Conservation (phyloP, 1,140 invertebrate species). For the Heliconius nattereri region DNA sequence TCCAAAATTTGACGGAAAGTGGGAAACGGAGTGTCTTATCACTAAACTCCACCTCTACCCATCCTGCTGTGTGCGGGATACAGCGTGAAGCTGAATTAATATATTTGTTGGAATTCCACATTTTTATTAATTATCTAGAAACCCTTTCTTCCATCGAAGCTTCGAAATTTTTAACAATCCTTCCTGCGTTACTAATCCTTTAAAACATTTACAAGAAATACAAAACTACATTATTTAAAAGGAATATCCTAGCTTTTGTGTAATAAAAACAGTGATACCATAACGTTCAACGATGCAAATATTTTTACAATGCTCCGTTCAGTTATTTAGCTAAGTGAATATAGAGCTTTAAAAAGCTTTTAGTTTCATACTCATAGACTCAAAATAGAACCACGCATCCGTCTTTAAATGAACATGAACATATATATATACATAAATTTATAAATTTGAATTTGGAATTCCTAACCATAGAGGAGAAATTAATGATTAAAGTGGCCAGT, state of each 20-base stretch:
- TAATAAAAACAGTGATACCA: background rate
- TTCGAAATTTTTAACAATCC: background rate
- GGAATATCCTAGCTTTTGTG: background rate
- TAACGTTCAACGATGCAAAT: background rate
- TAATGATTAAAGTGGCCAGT: no score
- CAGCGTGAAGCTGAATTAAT: background rate
- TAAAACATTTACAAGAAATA: background rate
- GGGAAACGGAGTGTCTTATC: background rate
- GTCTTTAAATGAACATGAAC: background rate
- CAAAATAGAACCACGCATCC: background rate
- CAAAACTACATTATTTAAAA: background rate
- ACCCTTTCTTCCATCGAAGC: no score
- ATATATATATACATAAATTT: background rate
- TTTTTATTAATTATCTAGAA: no score
- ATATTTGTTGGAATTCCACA: background rate
- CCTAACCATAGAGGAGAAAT: no score
- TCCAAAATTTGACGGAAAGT: background rate
- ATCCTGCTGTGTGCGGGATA: background rate
- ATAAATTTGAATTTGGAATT: no score
- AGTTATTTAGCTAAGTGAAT: slow-evolving; percentile 1
- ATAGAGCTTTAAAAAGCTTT: slow-evolving; percentile 6
- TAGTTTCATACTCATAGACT: background rate
- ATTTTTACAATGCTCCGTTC: slow-evolving; percentile 2
- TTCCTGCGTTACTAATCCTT: background rate
- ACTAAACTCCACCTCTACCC: background rate